A percentile compares a stretch with the other conserved stretches of the same genome.
Evolutionary conservation across 2,888 invertebrate genomes (phyloP).

Genomic region (Druceiella hillmani): DNA sequence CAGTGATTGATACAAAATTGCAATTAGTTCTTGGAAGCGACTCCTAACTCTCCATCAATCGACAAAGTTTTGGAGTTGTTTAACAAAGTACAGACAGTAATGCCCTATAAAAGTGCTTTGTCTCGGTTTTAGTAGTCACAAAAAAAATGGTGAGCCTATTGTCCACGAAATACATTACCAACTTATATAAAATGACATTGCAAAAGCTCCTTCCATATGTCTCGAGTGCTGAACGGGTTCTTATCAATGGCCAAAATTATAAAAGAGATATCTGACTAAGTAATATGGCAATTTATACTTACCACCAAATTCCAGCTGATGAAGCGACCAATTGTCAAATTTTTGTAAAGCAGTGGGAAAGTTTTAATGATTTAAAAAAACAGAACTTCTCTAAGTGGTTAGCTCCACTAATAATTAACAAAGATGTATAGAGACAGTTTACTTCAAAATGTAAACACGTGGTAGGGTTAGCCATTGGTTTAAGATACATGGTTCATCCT

Average conservation of each 20-base stretch:
- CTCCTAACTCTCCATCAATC: neutral
- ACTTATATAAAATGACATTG: neutral
- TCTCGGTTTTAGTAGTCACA: neutral
- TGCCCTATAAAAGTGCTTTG: no score
- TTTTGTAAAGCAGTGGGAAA: neutral
- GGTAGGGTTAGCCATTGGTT: no score
- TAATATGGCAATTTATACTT: no score
- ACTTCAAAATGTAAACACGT: no score
- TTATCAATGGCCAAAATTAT: neutral
- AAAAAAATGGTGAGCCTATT: neutral
- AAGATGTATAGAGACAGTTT: neutral
- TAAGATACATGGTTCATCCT: constrained; percentile 1
- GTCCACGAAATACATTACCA: neutral
- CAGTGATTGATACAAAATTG: constrained; percentile 1
- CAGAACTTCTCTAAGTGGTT: neutral
- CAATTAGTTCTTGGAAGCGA: constrained; percentile 1
- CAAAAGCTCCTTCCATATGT: constrained; percentile 1
- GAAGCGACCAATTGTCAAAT: neutral
- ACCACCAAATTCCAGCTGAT: neutral
- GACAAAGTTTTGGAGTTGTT: neutral
- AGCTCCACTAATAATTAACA: neutral
- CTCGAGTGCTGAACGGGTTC: constrained; percentile 1
- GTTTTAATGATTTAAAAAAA: neutral
- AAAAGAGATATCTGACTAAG: neutral
- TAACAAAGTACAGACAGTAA: neutral